Evolutionary conservation across 2,888 invertebrate genomes (phyloP), one percentile per base, ranked within the genome.

Genomic region (Steinernema scapterisci): DNA sequence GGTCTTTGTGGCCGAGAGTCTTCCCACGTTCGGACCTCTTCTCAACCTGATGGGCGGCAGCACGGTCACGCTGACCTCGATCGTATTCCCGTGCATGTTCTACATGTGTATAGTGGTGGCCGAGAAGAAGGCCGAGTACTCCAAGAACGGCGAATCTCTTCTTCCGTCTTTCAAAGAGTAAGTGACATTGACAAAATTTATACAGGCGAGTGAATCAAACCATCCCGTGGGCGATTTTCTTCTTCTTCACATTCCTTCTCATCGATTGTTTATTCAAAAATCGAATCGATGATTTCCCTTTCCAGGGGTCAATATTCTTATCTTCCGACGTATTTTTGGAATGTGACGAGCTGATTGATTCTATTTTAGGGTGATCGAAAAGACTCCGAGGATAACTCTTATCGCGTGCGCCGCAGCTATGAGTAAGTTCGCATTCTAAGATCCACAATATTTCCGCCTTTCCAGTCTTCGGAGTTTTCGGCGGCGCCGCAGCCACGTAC

Each of bases 1-100:
- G 7, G 71, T 78, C 44, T 76, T 80, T 45, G 71, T 73, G 19
- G 80, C 78, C 9, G 75, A 75, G 48, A 71, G 80, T 5, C 73
- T 81, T 13, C 81, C 81, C 5, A 73, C 63, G n/a, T 81, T 81
- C 46, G 81, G 81, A 6, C 82, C 81, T 6, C 72, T 81, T 6
- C 72, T 81, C n/a, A 73, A 80, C 51, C 73, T 80, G 23, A 72
- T 80, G 43, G 72, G 72, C n/a, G 52, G 52, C 7, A 48, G 45
- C 16, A 72, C 72, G 19, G 51, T 72, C n/a, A 72, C 56, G 1
- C 19, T 56, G 52, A 48, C 48, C 6, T 43, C 52, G 19, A 54
- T 72, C n/a, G 46, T 72, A 7, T 51, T 72, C 21, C 72, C 72
- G n/a, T 46, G 45, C 48, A 13, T 75, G 19, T 72, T 72, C 51